Evolutionary conservation across 2,888 invertebrate genomes (phyloP).

Genomic region (Adelphocoris suturalis): DNA sequence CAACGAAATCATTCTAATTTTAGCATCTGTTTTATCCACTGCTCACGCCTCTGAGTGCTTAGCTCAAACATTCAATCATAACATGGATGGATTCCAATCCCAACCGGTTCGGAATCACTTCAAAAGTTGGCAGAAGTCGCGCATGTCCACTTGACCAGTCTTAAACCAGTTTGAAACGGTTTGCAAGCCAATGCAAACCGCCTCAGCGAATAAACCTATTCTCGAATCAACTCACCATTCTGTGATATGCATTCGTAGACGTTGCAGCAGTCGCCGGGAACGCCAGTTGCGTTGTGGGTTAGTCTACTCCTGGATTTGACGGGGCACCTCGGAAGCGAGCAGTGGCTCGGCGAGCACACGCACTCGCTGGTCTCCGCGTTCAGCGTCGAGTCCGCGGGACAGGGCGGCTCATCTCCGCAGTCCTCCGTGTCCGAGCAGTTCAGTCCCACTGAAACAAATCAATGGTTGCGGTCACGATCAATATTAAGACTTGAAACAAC

Average conservation of each 20-base stretch:
- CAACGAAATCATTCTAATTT: too few species aligned
- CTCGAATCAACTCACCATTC: constrained; percentile 73
- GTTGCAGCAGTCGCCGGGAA: constrained; percentile 78
- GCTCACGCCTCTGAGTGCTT: too few species aligned
- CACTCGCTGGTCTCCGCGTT: constrained; percentile 74
- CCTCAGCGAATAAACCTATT: too few species aligned
- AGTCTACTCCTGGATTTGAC: constrained; percentile 73
- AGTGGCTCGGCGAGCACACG: constrained; percentile 74
- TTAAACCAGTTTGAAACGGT: too few species aligned
- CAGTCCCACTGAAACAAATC: constrained; percentile 73
- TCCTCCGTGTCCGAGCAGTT: constrained; percentile 74
- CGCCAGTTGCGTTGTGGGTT: constrained; percentile 75
- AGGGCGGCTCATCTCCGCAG: constrained; percentile 75
- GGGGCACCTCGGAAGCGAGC: constrained; percentile 75
- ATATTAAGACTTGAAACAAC: too few species aligned
- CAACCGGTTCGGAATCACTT: too few species aligned
- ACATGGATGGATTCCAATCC: too few species aligned
- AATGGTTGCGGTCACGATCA: neutral
- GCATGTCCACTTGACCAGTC: too few species aligned
- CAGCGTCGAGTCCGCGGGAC: constrained; percentile 76
- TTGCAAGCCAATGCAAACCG: too few species aligned
- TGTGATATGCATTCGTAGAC: constrained; percentile 77
- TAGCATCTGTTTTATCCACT: too few species aligned
- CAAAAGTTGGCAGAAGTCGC: too few species aligned
- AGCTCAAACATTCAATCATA: too few species aligned